phyloP scores from a whole-genome alignment of 2,888 invertebrate genomes.

The Lumbricus terrestris region DNA sequence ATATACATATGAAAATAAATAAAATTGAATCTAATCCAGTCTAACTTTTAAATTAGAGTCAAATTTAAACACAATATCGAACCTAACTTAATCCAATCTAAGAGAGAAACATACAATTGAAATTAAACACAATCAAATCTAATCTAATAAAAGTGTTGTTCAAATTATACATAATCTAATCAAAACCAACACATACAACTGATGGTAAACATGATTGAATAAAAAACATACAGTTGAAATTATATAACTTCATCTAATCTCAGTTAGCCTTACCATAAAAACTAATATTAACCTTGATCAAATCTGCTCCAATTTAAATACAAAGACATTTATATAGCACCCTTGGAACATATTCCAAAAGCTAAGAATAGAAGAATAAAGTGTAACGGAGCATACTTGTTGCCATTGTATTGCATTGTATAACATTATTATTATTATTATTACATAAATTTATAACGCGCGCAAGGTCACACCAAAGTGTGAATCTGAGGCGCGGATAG shows the following conservation, averaged over 20 bases:
- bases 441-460: no score
- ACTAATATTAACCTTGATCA: neutral
- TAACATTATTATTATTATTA: no score
- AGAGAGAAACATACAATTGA: no score
- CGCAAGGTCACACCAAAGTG: no score
- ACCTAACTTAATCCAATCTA: neutral
- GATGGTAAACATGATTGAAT: no score
- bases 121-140: neutral
- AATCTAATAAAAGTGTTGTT: neutral
- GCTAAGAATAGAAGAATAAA: no score
- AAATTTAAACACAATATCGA: neutral
- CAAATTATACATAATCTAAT: no score
- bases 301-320: neutral
- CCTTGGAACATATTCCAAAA: no score
- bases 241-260: neutral
- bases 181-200: no score
- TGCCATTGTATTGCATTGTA: neutral
- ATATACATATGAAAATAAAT: neutral
- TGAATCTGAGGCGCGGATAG: no score
- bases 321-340: no score
- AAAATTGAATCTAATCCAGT: neutral
- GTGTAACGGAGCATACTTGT: neutral
- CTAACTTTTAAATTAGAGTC: neutral
- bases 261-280: neutral
- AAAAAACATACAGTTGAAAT: no score